A percentile compares a stretch with the other conserved stretches of the same genome.
Evolutionary conservation across 30 jellyfish, hydroid and myxozoan species (phyloP).

Genomic region (Sanderia malayensis): DNA sequence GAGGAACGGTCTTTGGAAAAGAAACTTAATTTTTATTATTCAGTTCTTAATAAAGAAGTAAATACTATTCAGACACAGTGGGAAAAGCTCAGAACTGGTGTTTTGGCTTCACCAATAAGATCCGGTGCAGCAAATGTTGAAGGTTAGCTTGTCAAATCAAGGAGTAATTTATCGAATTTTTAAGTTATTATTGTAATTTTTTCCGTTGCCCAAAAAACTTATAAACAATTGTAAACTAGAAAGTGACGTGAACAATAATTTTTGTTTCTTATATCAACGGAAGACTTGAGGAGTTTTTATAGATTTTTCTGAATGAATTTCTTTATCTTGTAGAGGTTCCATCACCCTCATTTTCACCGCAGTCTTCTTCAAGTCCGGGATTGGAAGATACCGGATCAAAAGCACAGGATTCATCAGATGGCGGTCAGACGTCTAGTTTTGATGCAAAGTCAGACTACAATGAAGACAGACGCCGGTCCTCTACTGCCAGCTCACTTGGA

Average conservation of each 20-base stretch:
- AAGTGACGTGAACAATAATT: too few species aligned
- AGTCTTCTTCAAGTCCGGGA: background rate
- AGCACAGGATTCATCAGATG: constrained; percentile 1
- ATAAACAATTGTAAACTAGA: too few species aligned
- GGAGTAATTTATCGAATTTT: too few species aligned
- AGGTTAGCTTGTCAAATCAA: too few species aligned
- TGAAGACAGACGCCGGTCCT: constrained; percentile 23
- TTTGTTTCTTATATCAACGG: too few species aligned
- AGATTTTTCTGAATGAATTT: too few species aligned
- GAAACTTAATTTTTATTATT: constrained; percentile 53
- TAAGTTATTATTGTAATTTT: too few species aligned
- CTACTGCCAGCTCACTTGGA: constrained; percentile 1
- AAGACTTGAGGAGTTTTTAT: too few species aligned
- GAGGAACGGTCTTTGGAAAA: constrained; percentile 70
- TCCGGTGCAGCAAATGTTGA: constrained; percentile 35
- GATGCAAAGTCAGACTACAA: constrained; percentile 25
- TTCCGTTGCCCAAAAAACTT: too few species aligned
- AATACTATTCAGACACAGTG: constrained; percentile 60
- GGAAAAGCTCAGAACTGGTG: constrained; percentile 50
- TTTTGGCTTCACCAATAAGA: constrained; percentile 32
- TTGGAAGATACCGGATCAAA: background rate
- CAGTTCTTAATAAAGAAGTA: constrained; percentile 67
- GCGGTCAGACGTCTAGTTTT: background rate
- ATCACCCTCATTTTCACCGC: background rate
- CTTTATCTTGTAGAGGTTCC: background rate